A percentile compares a stretch with the other conserved stretches of the same genome.
Evolutionary conservation across 2,888 invertebrate genomes (phyloP).

Genomic region (Nysson spinosus): DNA sequence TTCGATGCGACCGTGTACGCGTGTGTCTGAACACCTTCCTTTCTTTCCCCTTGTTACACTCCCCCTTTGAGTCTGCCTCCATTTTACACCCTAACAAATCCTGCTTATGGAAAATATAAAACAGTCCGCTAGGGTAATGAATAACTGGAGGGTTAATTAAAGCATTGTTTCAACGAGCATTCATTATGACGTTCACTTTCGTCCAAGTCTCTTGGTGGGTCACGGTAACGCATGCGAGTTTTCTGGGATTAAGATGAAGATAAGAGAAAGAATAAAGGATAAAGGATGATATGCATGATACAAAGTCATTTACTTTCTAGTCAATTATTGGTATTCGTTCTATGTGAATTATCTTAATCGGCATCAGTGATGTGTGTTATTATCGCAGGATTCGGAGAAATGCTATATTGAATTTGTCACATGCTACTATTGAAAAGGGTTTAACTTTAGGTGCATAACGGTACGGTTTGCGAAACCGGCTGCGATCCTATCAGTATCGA

Average conservation of each 20-base stretch:
- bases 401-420: slow-evolving; percentile 37
- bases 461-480: slow-evolving; percentile 48
- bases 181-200: slow-evolving; percentile 22
- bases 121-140: slow-evolving; percentile 37
- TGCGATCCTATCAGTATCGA: slow-evolving; percentile 54
- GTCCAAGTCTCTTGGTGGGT: slow-evolving; percentile 18
- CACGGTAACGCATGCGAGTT: background rate
- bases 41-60: slow-evolving; percentile 4
- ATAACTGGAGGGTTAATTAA: slow-evolving; percentile 32
- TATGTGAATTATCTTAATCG: too few relatives aligned
- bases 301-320: too few relatives aligned
- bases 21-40: slow-evolving; percentile 19
- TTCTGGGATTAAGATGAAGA: background rate
- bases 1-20: slow-evolving; percentile 29
- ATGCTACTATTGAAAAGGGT: slow-evolving; percentile 27
- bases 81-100: background rate
- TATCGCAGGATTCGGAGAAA: slow-evolving; percentile 1
- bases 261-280: background rate
- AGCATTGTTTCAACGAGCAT: slow-evolving; percentile 33
- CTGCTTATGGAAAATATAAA: slow-evolving; percentile 19
- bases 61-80: slow-evolving; percentile 3
- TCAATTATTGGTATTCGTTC: too few relatives aligned
- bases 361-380: slow-evolving; percentile 22
- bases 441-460: slow-evolving; percentile 16
- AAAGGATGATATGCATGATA: too few relatives aligned